Evolutionary conservation across 2,888 invertebrate genomes (phyloP).

Genomic region (Alloplasta piceator): DNA sequence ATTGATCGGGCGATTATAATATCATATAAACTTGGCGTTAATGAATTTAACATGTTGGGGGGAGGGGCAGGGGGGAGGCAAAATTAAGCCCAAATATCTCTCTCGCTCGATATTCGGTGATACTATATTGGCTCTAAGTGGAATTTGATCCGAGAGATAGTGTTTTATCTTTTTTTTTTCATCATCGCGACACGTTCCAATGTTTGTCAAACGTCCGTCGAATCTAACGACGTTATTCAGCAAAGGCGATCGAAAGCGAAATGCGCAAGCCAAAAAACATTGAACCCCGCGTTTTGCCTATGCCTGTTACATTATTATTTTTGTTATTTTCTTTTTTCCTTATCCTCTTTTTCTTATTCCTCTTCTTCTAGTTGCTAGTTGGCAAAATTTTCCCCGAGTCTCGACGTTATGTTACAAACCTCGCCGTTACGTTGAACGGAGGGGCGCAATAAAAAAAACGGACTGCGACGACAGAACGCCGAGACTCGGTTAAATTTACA

Average conservation of each 20-base stretch:
- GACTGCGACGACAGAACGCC: conserved; percentile 31
- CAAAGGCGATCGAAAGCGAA: conserved; percentile 44
- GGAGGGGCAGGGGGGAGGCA: too few relatives aligned
- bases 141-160: background rate
- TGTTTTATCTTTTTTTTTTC: background rate
- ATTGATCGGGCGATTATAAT: too few relatives aligned
- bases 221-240: conserved; percentile 44
- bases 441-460: conserved; percentile 1
- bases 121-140: too few relatives aligned
- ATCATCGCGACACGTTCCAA: too few relatives aligned
- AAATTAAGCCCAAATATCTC: too few relatives aligned
- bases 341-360: background rate
- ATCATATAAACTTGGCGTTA: too few relatives aligned
- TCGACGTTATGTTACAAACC: conserved; percentile 26
- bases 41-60: too few relatives aligned
- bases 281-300: conserved; percentile 33
- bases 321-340: conserved; percentile 9
- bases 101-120: too few relatives aligned
- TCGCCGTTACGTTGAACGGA: conserved; percentile 3
- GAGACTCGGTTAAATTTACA: conserved; percentile 47
- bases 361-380: conserved; percentile 12
- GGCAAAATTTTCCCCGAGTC: conserved; percentile 25
- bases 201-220: conserved; percentile 9
- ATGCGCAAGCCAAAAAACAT: conserved; percentile 42
- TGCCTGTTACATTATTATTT: conserved; percentile 24